Base-by-base conservation (phyloP, 2,797 vertebrate species). In the Ibycter americanus region DNA sequence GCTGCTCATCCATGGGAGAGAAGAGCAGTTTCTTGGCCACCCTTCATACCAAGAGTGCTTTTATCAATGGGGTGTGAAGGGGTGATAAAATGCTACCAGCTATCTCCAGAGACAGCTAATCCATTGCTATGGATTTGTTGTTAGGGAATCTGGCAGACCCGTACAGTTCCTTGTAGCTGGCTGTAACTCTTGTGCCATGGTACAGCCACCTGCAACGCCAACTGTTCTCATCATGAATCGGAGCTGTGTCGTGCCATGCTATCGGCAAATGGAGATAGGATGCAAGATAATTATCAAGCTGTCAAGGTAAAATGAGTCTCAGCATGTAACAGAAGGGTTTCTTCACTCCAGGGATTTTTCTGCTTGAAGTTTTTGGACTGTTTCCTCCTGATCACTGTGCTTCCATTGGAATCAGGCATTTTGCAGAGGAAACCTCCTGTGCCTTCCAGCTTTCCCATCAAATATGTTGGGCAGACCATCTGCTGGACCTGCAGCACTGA, bases 81-180 rank as follows among this genome's bases (percentile, higher is more conserved):
- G 58, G 46, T 72, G 73, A 93, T 96, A 89, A 93, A 95, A 72
- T 23, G 36, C 77, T 32, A 26, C 51, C 38, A 65, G 26, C 34
- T 15, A 8, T 81, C 42, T 76, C 68, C 34, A 56, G 9, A 72
- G 94, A 78, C 89, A 93, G 89, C 55, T 92, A 96, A 93, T 95
- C 92, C 62, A 85, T 93, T 1, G 42, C 51, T 95, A 81, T 90
- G 61, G 88, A 96, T 96, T 92, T 90, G 51, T 36, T 73, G 55
- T 68, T 92, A 76, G 58, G 40, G 79, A 46, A 73, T 74, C 72
- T 4, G 0, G 29, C 26, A 59, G 59, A 49, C 49, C 68, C 0
- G 0, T 52, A 29, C 32, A 21, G 40, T 11, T 91, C 56, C 76
- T 51, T 51, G 54, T 74, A 19, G 61, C 68, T 26, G 22, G 27